Conservation (phyloP, 1,140 invertebrate species). For the Ganaspis sp. region DNA sequence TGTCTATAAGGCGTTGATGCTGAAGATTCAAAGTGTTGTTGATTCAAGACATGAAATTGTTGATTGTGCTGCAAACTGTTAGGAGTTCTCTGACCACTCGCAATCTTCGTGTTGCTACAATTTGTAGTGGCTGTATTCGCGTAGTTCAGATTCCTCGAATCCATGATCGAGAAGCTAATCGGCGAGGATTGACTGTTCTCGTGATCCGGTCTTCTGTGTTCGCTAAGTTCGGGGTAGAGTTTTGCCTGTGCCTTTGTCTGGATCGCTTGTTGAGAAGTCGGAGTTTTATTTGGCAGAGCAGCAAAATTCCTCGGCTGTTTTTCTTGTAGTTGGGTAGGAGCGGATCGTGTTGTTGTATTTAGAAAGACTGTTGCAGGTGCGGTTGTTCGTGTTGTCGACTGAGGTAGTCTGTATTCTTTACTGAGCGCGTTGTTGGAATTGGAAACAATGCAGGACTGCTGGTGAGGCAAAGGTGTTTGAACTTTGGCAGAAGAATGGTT, state of each 20-base stretch:
- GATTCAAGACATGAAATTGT: slow-evolving; percentile 66
- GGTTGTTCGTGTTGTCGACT: slow-evolving; percentile 43
- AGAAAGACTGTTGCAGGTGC: slow-evolving; percentile 66
- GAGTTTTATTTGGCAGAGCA: slow-evolving; percentile 75
- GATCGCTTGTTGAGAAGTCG: slow-evolving; percentile 73
- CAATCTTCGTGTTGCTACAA: slow-evolving; percentile 61
- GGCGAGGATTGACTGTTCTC: slow-evolving; percentile 83
- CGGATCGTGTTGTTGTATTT: slow-evolving; percentile 54
- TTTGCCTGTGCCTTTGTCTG: slow-evolving; percentile 84
- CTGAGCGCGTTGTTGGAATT: slow-evolving; percentile 76
- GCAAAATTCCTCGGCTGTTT: slow-evolving; percentile 76
- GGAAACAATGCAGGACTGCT: slow-evolving; percentile 84
- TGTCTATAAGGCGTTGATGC: slow-evolving; percentile 77
- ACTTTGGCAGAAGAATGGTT: slow-evolving; percentile 65
- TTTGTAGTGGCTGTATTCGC: slow-evolving; percentile 72
- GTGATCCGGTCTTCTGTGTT: slow-evolving; percentile 77
- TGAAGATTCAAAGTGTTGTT: slow-evolving; percentile 58
- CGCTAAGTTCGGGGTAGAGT: slow-evolving; percentile 81
- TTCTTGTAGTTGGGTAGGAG: slow-evolving; percentile 66
- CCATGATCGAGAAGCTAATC: slow-evolving; percentile 86
- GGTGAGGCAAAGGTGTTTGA: slow-evolving; percentile 65
- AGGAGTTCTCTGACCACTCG: slow-evolving; percentile 69
- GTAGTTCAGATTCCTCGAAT: slow-evolving; percentile 80
- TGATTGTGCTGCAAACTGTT: slow-evolving; percentile 67
- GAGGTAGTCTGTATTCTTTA: slow-evolving; percentile 66